phyloP scores from a whole-genome alignment of 2,113 vertebrate species.

The Aramus guarauna region DNA sequence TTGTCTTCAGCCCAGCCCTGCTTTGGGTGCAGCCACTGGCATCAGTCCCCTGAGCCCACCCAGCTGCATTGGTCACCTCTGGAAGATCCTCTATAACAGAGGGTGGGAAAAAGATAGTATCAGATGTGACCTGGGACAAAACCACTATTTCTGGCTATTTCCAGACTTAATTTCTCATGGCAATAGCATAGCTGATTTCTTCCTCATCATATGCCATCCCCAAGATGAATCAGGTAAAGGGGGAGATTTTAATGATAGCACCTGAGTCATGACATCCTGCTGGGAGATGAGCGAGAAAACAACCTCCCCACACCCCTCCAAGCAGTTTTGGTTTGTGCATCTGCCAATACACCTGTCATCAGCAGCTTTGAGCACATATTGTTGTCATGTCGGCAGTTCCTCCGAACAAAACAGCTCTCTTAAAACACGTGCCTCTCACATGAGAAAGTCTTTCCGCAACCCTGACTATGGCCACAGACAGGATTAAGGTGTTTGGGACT shows the following conservation, averaged over 20 bases:
- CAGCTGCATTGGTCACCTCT: not conserved
- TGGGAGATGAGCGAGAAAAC: not conserved
- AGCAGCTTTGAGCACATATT: not conserved
- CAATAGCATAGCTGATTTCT: not conserved
- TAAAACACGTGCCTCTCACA: not conserved
- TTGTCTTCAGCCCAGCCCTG: not conserved
- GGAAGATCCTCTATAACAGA: not conserved
- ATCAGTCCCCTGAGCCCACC: accelerated
- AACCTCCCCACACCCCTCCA: not conserved
- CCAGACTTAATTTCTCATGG: not conserved
- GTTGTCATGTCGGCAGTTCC: not conserved
- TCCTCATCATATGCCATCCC: not conserved
- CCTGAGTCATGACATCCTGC: accelerated
- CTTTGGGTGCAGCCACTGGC: not conserved
- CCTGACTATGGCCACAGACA: accelerated
- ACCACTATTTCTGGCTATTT: not conserved
- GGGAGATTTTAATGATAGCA: not conserved
- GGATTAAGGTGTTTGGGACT: not conserved
- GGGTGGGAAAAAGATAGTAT: not conserved
- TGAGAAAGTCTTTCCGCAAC: not conserved
- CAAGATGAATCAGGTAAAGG: not conserved
- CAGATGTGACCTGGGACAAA: not conserved
- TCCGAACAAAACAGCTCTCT: not conserved
- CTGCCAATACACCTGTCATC: not conserved
- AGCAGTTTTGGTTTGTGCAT: not conserved